Base-by-base conservation (phyloP, 2,113 vertebrate genomes). In the Brachionichthys hirsutus region DNA sequence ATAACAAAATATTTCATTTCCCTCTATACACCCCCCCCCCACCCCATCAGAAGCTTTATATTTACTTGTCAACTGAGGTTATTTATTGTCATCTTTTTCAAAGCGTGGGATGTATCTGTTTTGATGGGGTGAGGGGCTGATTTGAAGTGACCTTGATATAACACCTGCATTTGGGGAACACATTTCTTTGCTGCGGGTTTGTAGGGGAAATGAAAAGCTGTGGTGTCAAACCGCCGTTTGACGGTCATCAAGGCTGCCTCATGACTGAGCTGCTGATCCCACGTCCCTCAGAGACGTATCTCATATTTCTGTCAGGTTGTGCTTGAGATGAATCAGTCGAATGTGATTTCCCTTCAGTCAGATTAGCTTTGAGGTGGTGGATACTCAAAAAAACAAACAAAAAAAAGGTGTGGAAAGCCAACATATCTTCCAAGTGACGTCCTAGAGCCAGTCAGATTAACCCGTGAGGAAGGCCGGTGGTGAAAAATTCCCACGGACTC, bases 141-240 rank as follows among this genome's bases (percentile, higher is more conserved):
- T 81, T 86, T 12, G 57, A 69, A 74, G 77, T 40, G 67, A 83
- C 82, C 87, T 87, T 87, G 79, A 84, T 58, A 46, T 67, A 70
- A 77, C 77, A 77, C 70, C 63, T 56, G 74, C 56, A 64, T 76
- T 70, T 30, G 5, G 45, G 34, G 36, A 18, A 38, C 12, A 36
- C 45, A 62, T 62, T 60, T 67, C 67, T 73, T 17, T 18, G 11
- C 56, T 12, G 34, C 9, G 57, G 57, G 53, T 61, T 77, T 44
- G 24, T 20, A 56, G 24, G 49, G 67, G 61, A 60, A 68, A 67
- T 74, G 30, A 58, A 65, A 76, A 49, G 50, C 69, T 35, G 60
- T 55, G 71, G 70, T 46, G 62, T 54, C 70, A 65, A 80, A 85
- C 62, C 12, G 13, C 50, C 53, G 46, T 52, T 66, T 70, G 44